Evolutionary conservation across 23 tunicate genomes (phyloP), one percentile per base, ranked within the genome.

Genomic region (Styela plicata): DNA sequence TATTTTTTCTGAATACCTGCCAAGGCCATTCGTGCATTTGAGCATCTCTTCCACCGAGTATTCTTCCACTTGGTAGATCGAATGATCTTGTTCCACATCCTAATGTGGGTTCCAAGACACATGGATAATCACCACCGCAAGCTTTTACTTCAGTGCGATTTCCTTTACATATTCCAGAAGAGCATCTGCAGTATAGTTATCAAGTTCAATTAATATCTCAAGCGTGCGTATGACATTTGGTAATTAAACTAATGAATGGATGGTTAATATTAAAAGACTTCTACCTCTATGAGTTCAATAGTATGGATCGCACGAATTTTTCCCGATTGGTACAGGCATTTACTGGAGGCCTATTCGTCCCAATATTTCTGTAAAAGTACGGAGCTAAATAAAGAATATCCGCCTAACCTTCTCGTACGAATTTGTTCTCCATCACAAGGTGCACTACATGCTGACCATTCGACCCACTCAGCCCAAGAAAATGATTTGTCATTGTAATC

Each of bases 21-120:
- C 81, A 76, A 19, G 81, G 81, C 81, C 81, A 76, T 53, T 76
- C 81, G 2, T 76, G 81, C 10, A 76, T 19, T 24, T 76, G 66
- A 21, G 81, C 81, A 31, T 76, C 3, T 20, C 64, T 52, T 10
- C 81, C 81, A 76, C 81, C 81, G 0, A 76, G 63, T 0, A 76
- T n/a, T 53, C 66, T 52, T 23, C 63, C 81, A 3, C 2, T 22
- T 22, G 66, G 31, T 13, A 36, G 17, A 22, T 76, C 64, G 17
- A 53, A 53, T 16, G 20, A 10, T 76, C 81, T 52, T 0, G 66
- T 76, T 17, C 81, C 81, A 76, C 81, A 76, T 2, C 81, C 81
- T 10, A 21, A 21, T 13, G 81, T 13, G 10, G 65, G 66, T 44
- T 76, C 81, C 13, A 20, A 13, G 13, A 2, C 16, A 66, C 81